Base-by-base conservation (phyloP, 2,113 vertebrate species). In the Vombatus ursinus region DNA sequence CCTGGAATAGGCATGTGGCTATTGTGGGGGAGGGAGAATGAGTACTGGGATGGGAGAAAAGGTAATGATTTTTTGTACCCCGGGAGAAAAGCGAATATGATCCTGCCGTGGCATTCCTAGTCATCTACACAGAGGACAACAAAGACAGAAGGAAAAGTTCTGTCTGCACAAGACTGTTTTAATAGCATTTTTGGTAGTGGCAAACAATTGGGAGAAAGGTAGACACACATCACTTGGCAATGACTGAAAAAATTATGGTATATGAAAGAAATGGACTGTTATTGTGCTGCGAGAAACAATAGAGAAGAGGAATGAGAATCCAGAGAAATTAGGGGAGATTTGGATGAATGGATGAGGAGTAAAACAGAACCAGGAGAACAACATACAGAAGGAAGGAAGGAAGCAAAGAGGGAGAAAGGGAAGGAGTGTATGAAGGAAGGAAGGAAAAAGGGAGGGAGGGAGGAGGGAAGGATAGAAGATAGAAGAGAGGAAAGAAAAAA, bases 1-100 rank as follows among this genome's bases (percentile, higher is more conserved):
- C 68, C n/a, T 84, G 0, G 28, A 10, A 68, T 37, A 68, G 4
- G 28, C 96, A 52, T 93, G 95, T 96, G 95, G 61, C 61, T 37
- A 37, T 14, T 37, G 12, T 22, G 37, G 14, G 31, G 68, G n/a
- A 8, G 3, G 68, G 68, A n/a, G 61, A n/a, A 14, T 19, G 61
- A 19, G 37, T n/a, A 16, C 37, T n/a, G 4, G 1, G 31, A 77
- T n/a, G 37, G 16, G 12, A 44, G n/a, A 84, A 44, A 23, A 44
- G 25, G 68, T 0, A 84, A 8, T 84, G n/a, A 8, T 84, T 84
- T 19, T 23, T 84, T 84, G 37, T 1, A 84, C 1, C 31, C 57
- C 1, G 8, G 19, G 6, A 14, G 12, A 68, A 68, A 68, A 68
- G 31, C 1, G 31, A 68, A 37, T 1, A 1, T 37, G 68, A 44